Base-by-base conservation (phyloP, 2,797 vertebrate genomes). In the Mallotus villosus region DNA sequence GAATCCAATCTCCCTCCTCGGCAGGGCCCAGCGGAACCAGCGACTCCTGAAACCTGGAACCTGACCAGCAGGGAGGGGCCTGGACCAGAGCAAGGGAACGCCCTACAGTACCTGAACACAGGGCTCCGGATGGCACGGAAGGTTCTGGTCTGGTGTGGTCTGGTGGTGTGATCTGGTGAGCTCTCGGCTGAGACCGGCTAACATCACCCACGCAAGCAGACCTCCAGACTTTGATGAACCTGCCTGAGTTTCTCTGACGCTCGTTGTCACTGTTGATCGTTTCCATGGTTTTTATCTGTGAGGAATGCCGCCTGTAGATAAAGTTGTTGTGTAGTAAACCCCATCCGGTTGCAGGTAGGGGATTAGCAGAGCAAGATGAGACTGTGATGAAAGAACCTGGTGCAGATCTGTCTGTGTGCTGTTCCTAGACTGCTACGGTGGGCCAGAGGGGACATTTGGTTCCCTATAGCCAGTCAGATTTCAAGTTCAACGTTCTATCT, bases 1-100 rank as follows among this genome's bases (percentile, higher is more conserved):
- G 92, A 84, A 92, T 91, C 84, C 85, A 91, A 91, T 93, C 89
- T 84, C 62, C 70, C 79, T 92, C 90, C 92, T 93, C 88, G 91
- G 88, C 87, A 41, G 82, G 83, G 68, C 81, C 1, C 49, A 81
- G 78, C 78, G 73, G 84, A 85, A 82, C 80, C 76, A 78, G 77
- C 82, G 85, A 85, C 84, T 86, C 81, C 80, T 74, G 79, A 85
- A 86, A 84, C 80, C 79, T 80, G 81, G 37, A 37, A 14, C 75
- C 61, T 79, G 81, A 82, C 81, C 87, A 72, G 81, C 80, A 82
- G 78, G 86, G 61, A 53, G 71, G 81, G 83, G 83, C 81, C 82
- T 80, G 84, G 81, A 65, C 57, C 58, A 75, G 74, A 76, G 80
- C 25, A 61, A 76, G 72, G 58, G 46, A 78, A 80, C 68, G 73